Conservation (phyloP, 2,113 vertebrate genomes). For the Sminthopsis crassicaudata region DNA sequence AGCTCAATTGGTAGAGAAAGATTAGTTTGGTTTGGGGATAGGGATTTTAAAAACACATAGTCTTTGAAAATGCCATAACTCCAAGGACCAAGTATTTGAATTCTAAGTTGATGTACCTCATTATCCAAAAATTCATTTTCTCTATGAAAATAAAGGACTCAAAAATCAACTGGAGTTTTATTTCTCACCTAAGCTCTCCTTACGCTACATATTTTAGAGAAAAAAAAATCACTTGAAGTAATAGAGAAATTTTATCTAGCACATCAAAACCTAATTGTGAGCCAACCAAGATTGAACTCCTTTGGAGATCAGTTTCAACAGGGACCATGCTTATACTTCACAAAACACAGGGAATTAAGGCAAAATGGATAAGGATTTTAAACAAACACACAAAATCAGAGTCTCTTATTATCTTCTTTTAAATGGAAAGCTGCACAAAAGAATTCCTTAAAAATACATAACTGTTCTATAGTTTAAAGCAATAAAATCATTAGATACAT, state of each 20-base stretch:
- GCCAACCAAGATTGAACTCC: neutral
- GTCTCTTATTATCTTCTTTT: constrained; percentile 57
- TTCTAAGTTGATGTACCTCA: constrained; percentile 57
- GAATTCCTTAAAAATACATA: constrained; percentile 8
- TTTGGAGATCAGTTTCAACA: constrained; percentile 34
- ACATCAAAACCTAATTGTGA: constrained; percentile 29
- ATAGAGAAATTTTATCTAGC: constrained; percentile 34
- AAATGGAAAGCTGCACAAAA: constrained; percentile 12
- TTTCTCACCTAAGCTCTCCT: constrained; percentile 26
- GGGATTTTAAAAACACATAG: neutral
- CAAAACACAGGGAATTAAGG: constrained; percentile 39
- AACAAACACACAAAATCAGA: constrained; percentile 38
- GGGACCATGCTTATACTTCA: constrained; percentile 3
- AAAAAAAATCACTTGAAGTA: constrained; percentile 44
- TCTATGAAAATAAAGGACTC: constrained; percentile 33
- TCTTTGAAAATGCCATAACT: neutral
- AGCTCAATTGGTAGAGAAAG: neutral
- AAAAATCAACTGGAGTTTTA: neutral
- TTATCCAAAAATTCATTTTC: constrained; percentile 44
- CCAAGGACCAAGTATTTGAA: neutral
- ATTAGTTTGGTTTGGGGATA: neutral
- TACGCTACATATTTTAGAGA: constrained; percentile 36
- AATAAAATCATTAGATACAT: constrained; percentile 52
- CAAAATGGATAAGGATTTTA: constrained; percentile 31
- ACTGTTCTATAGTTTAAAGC: constrained; percentile 9